Evolutionary conservation across 2,113 vertebrate genomes (phyloP).

Genomic region (Syngnathus floridae): DNA sequence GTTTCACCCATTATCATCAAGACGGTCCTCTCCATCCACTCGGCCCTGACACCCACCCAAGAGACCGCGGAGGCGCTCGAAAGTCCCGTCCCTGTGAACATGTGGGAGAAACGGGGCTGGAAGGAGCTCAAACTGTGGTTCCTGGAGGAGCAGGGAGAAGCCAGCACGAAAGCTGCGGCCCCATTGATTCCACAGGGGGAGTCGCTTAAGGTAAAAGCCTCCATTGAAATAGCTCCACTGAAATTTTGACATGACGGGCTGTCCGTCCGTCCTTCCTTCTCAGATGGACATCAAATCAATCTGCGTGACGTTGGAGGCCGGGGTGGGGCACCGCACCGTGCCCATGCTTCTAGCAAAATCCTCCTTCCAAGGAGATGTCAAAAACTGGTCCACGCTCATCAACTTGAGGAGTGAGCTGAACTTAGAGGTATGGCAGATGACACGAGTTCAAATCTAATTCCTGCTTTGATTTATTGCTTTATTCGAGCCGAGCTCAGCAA

Average conservation of each 20-base stretch:
- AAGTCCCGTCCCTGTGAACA: constrained; percentile 72
- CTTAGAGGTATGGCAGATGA: constrained; percentile 76
- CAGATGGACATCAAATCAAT: constrained; percentile 79
- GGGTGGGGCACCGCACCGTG: constrained; percentile 88
- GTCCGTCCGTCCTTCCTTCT: constrained; percentile 10
- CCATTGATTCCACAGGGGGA: constrained; percentile 81
- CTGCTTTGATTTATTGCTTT: too few relatives aligned
- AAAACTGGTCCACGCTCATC: constrained; percentile 90
- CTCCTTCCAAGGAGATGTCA: constrained; percentile 81
- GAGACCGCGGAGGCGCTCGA: constrained; percentile 75
- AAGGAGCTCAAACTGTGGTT: constrained; percentile 91
- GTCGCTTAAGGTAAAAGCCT: constrained; percentile 68
- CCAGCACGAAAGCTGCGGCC: constrained; percentile 47
- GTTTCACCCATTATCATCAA: constrained; percentile 98
- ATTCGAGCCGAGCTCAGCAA: too few relatives aligned
- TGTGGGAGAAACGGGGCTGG: constrained; percentile 83
- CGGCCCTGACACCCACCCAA: constrained; percentile 77
- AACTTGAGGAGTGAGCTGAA: constrained; percentile 81
- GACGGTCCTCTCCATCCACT: constrained; percentile 92
- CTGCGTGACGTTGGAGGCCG: constrained; percentile 91
- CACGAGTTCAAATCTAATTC: too few relatives aligned
- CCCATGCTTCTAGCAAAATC: constrained; percentile 98
- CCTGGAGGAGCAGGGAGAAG: constrained; percentile 82
- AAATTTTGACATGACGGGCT: not conserved
- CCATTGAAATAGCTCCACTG: not conserved